These are phyloP conservation scores for Diarsia mendica DNA, from an alignment of 2,888 invertebrate species.

Conservation along the genomic window DNA sequence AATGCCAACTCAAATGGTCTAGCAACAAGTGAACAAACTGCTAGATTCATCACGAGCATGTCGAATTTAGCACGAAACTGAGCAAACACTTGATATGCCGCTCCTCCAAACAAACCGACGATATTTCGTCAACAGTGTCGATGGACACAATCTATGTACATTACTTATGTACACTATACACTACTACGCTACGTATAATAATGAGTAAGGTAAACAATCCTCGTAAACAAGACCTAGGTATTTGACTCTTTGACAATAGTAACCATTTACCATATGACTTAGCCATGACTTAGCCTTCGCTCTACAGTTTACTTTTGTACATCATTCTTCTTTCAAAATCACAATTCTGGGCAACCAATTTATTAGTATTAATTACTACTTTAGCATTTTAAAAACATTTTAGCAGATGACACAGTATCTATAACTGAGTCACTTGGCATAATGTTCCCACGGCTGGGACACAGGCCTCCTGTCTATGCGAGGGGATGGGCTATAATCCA, in stretches of 20 bases:
- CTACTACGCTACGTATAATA: slow-evolving; percentile 8
- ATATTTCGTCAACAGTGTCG: slow-evolving; percentile 28
- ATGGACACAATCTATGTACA: slow-evolving; percentile 16
- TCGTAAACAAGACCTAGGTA: slow-evolving; percentile 6
- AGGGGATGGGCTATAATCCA: no score
- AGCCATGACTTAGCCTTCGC: not conserved
- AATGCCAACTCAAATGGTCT: slow-evolving; percentile 8
- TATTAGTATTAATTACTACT: not conserved
- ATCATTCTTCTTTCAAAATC: not conserved
- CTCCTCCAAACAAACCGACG: slow-evolving; percentile 20
- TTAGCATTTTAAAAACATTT: not conserved
- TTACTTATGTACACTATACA: not conserved
- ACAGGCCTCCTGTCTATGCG: no score
- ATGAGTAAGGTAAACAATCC: slow-evolving; percentile 17
- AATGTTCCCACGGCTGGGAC: no score
- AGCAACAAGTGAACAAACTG: slow-evolving; percentile 16
- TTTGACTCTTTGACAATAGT: slow-evolving; percentile 20
- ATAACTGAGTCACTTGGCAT: not conserved
- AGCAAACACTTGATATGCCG: slow-evolving; percentile 23
- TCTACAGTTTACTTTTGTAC: not conserved
- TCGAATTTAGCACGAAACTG: slow-evolving; percentile 35
- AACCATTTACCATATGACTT: not conserved
- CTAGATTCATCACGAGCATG: slow-evolving; percentile 29
- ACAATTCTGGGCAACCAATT: not conserved
- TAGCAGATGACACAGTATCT: not conserved